These are phyloP conservation scores for Drosophila aldrichi DNA, from an alignment of 2,888 invertebrate species.

Conservation along the genomic window DNA sequence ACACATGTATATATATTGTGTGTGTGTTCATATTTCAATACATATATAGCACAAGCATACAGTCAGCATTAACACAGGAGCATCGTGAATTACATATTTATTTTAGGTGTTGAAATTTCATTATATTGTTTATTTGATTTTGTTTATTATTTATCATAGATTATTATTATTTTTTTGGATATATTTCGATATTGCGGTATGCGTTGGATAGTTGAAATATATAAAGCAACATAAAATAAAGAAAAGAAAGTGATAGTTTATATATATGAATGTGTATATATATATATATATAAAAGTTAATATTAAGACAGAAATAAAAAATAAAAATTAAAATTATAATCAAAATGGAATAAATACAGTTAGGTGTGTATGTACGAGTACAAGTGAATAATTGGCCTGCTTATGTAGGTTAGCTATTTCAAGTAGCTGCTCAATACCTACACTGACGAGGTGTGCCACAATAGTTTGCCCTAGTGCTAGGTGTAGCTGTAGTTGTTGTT, in stretches of 20 bases:
- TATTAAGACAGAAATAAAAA: conserved; percentile 40
- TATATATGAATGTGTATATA: conserved; percentile 55
- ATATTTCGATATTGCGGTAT: conserved; percentile 65
- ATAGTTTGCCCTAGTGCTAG: conserved; percentile 59
- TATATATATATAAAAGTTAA: conserved; percentile 34
- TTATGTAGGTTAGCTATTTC: conserved; percentile 28
- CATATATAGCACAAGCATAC: conserved; percentile 63
- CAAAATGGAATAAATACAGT: conserved; percentile 30
- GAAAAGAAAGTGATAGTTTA: conserved; percentile 77
- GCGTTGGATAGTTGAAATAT: conserved; percentile 75
- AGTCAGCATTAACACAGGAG: conserved; percentile 68
- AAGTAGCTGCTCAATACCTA: conserved; percentile 36
- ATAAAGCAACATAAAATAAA: conserved; percentile 80
- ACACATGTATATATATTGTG: conserved; percentile 29
- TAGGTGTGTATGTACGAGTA: conserved; percentile 19
- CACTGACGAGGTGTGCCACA: conserved; percentile 62
- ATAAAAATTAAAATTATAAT: conserved; percentile 22
- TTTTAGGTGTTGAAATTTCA: conserved; percentile 38
- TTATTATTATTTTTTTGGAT: conserved; percentile 42
- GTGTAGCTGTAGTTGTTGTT: conserved; percentile 26
- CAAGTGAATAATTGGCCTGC: conserved; percentile 33
- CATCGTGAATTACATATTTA: conserved; percentile 61
- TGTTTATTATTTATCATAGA: conserved; percentile 7
- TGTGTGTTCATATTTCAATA: conserved; percentile 31
- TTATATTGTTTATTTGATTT: conserved; percentile 20